phyloP scores from a whole-genome alignment of 2,797 vertebrate species.

The Philypnodon macrostomus region DNA sequence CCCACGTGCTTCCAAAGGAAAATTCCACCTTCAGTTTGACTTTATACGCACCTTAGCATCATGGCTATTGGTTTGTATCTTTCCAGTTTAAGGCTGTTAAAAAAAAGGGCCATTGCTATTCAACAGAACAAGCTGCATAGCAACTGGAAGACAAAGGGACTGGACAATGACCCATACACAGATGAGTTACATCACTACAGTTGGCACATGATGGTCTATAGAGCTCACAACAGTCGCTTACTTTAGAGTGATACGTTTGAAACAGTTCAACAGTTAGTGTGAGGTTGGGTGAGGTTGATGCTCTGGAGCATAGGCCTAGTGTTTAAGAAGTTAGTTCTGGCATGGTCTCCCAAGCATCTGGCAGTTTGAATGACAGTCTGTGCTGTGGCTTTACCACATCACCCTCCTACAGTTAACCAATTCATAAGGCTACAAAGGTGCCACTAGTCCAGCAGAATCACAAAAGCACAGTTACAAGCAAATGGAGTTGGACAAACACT shows the following conservation, averaged over 20 bases:
- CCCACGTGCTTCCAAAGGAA: slow-evolving; percentile 28
- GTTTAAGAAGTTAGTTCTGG: slow-evolving; percentile 62
- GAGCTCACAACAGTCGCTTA: slow-evolving; percentile 51
- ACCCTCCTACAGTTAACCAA: slow-evolving; percentile 39
- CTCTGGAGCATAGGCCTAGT: slow-evolving; percentile 60
- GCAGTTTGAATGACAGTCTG: slow-evolving; percentile 71
- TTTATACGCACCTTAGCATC: slow-evolving; percentile 45
- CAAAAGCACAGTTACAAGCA: slow-evolving; percentile 64
- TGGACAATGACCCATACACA: slow-evolving; percentile 79
- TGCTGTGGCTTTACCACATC: slow-evolving; percentile 56
- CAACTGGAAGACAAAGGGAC: slow-evolving; percentile 87
- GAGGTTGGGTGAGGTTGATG: slow-evolving; percentile 64
- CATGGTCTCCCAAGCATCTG: slow-evolving; percentile 68
- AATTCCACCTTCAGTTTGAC: slow-evolving; percentile 40
- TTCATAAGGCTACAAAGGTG: slow-evolving; percentile 70
- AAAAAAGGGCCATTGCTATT: slow-evolving; percentile 85
- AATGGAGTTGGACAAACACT: slow-evolving; percentile 49
- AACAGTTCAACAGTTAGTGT: slow-evolving; percentile 72
- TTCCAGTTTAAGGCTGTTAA: slow-evolving; percentile 92
- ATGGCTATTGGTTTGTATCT: slow-evolving; percentile 66
- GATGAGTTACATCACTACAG: slow-evolving; percentile 68
- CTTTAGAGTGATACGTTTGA: slow-evolving; percentile 52
- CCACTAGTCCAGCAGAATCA: slow-evolving; percentile 60
- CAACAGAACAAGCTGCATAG: slow-evolving; percentile 76
- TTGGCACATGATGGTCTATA: slow-evolving; percentile 74